Evolutionary conservation across 2,113 vertebrate species (phyloP).

Genomic region (Herpetotheres cachinnans): DNA sequence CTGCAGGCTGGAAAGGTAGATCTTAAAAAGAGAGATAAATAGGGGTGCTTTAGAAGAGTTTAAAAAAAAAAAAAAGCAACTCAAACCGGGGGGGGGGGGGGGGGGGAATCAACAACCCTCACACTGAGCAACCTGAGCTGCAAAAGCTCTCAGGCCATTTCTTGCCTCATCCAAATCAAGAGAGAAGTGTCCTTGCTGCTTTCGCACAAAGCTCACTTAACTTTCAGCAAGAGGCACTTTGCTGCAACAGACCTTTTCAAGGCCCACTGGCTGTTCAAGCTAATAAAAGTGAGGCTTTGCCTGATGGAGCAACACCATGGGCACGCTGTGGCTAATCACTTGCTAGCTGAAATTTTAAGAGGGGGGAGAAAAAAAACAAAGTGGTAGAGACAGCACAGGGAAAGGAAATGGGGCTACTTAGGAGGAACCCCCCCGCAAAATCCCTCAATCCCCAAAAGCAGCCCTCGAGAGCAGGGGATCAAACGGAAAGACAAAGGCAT

Average conservation of each 20-base stretch:
- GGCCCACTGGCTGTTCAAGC: not conserved
- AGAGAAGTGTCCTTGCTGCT: constrained; percentile 6
- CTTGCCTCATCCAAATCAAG: not conserved
- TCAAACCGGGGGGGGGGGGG: no score
- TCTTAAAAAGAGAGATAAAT: not conserved
- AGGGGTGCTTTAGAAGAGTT: not conserved
- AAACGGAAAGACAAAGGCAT: not conserved
- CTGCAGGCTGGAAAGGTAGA: not conserved
- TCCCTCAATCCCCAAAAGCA: not conserved
- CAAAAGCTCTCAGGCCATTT: not conserved
- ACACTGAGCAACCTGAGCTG: not conserved
- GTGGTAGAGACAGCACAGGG: not conserved
- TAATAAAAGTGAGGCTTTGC: not conserved
- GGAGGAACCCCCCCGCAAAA: not conserved
- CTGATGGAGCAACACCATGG: not conserved
- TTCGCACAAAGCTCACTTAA: constrained; percentile 46
- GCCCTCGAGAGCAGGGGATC: not conserved
- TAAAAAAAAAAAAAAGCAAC: not conserved
- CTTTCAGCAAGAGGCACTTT: not conserved
- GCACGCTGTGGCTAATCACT: not conserved
- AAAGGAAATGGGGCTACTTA: not conserved
- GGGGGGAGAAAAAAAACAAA: not conserved
- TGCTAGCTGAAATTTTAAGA: not conserved
- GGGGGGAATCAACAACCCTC: no score
- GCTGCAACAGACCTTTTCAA: not conserved